Evolutionary conservation across 2,888 invertebrate genomes (phyloP), one percentile per base, ranked within the genome.

Genomic region (Drosophila neonasuta): DNA sequence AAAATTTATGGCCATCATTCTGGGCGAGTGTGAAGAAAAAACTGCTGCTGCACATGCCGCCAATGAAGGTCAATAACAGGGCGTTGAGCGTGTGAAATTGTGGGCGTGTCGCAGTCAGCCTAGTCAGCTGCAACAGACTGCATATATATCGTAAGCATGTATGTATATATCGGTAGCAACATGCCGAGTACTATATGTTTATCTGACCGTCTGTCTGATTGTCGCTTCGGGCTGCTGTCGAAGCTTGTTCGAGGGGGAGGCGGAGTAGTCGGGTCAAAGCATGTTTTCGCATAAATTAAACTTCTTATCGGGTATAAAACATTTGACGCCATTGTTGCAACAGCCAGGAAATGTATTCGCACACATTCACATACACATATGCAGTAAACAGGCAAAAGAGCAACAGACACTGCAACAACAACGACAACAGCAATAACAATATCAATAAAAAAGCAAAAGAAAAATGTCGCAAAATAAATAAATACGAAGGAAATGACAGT

Each of bases 251-350:
- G 24, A 24, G 24, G n/a, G 8, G 13, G 29, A 2, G n/a, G n/a
- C 0, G 34, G n/a, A 8, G 17, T 36, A 20, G 68, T 70, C 63
- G 71, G 70, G 71, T 72, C 74, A 85, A 83, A 85, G 84, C 87
- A 88, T 87, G 88, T 80, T 84, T 87, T 84, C 88, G 88, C 88
- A 88, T 88, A 88, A 88, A 88, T 88, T 88, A 84, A 87, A 80
- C 77, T 84, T 86, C 88, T 88, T 88, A 88, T 88, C 88, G 79
- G 84, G 77, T 78, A 74, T 81, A 77, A 77, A 86, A 77, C 87
- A 88, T 85, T 85, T 86, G 86, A 82, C 69, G 82, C 68, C 81
- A 77, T 74, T 74, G 71, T 65, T 64, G 76, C 45, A 68, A 54
- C 72, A 68, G 65, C 50, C 71, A 68, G 80, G 78, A 85, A 80